Evolutionary conservation across 2,888 invertebrate species (phyloP).

Genomic region (Stratiomys singularior): DNA sequence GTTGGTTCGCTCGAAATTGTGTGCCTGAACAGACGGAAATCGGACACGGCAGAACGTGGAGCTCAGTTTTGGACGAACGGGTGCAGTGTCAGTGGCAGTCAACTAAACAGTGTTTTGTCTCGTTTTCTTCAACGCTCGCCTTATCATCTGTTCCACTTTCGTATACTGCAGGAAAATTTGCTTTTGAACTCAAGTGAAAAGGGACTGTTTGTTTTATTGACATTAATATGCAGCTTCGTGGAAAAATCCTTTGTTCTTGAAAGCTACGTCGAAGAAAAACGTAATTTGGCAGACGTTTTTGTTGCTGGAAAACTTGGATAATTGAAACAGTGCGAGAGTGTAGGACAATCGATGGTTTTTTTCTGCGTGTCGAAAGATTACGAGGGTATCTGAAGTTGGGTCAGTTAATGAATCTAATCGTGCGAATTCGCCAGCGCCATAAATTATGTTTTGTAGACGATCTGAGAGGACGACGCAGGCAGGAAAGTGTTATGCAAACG

Average conservation of each 20-base stretch:
- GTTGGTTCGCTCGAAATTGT: neutral
- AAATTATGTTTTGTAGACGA: slow-evolving; percentile 2
- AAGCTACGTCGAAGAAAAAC: neutral
- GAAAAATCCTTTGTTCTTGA: slow-evolving; percentile 7
- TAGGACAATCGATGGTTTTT: neutral
- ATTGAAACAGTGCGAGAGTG: slow-evolving; percentile 4
- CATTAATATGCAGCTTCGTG: neutral
- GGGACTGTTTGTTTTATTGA: neutral
- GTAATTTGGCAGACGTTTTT: neutral
- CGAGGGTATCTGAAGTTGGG: neutral
- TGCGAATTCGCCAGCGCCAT: neutral
- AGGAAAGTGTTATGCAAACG: neutral
- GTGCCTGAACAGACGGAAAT: slow-evolving; percentile 47
- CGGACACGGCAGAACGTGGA: slow-evolving; percentile 47
- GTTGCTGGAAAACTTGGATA: neutral
- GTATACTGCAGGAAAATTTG: slow-evolving; percentile 20
- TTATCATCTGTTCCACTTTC: slow-evolving; percentile 12
- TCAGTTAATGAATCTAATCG: slow-evolving; percentile 3
- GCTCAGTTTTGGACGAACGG: slow-evolving; percentile 34
- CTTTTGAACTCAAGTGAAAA: slow-evolving; percentile 16
- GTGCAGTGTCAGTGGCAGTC: slow-evolving; percentile 31
- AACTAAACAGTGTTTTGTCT: slow-evolving; percentile 29
- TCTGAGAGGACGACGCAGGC: slow-evolving; percentile 1
- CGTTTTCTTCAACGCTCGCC: slow-evolving; percentile 13
- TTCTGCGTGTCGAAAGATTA: neutral